Base-by-base conservation (phyloP, 1,140 invertebrate species). In the Scaptomyza montana region DNA sequence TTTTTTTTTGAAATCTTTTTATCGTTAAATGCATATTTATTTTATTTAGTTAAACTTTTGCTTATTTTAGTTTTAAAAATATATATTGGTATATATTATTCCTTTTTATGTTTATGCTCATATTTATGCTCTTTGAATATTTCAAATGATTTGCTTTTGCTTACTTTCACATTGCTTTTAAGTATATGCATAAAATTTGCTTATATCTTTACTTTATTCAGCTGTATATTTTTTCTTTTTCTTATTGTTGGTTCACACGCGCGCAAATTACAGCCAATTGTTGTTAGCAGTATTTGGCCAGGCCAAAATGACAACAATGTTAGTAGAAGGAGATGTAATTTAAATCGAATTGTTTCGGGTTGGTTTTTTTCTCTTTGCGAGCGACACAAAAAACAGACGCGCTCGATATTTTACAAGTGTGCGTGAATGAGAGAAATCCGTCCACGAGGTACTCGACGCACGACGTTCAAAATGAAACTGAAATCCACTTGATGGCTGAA, bases 381-480 rank as follows among this genome's bases (percentile, higher is more conserved):
- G 45, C 43, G 46, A 30, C 30, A 30, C 30, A 30, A 39, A 39
- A 33, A 53, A 47, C 51, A 68, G 53, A 68, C 65, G 60, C 68
- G 74, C 77, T 60, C 68, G 57, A 62, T 61, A 5, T 51, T 16
- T n/a, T 9, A 30, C 33, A 43, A 39, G 36, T 19, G 45, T 30
- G 36, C 39, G 30, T 6, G 8, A 36, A 7, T 8, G 33, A 8
- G 33, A 36, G 33, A 36, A 39, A 61, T 54, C 62, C 61, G 67
- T 73, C 47, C 60, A 67, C 65, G 82, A 70, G 65, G 82, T 87
- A 89, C 82, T 85, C 74, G 67, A 80, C 79, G 85, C 75, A 86
- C 89, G 79, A 84, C 85, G 89, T 89, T 90, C 84, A 73, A 91
- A 91, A 80, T 91, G 81, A 91, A 91, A 91, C 89, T 91, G 77